phyloP scores from a whole-genome alignment of 2,888 invertebrate genomes.

The Drosophila emarginata region DNA sequence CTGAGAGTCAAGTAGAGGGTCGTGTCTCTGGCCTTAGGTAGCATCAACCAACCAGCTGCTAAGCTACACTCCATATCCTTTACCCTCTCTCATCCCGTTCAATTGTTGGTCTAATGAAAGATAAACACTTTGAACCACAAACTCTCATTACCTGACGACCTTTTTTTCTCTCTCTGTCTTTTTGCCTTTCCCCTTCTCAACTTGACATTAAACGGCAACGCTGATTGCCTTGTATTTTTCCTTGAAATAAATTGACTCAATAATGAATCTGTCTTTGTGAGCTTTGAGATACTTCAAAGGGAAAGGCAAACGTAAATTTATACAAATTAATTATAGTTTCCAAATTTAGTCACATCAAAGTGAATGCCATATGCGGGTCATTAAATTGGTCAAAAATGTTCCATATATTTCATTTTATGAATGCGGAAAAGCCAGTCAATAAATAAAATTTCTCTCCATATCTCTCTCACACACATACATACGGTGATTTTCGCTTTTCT shows the following conservation, averaged over 20 bases:
- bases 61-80: constrained; percentile 47
- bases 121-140: constrained; percentile 57
- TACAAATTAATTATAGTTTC: constrained; percentile 59
- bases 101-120: constrained; percentile 61
- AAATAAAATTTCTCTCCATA: constrained; percentile 22
- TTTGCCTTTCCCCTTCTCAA: constrained; percentile 9
- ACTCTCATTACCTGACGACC: constrained; percentile 3
- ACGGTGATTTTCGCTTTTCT: too few species aligned
- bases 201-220: constrained; percentile 23
- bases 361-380: constrained; percentile 63
- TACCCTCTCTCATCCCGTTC: constrained; percentile 26
- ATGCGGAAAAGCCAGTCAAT: constrained; percentile 7
- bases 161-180: background rate
- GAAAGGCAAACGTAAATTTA: constrained; percentile 47
- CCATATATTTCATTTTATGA: constrained; percentile 23
- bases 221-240: constrained; percentile 6
- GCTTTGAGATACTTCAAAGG: constrained; percentile 44
- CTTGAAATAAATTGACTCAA: constrained; percentile 32
- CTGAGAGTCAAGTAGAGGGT: constrained; percentile 11
- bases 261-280: constrained; percentile 20
- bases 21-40: too few species aligned
- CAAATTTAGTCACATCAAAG: constrained; percentile 63
- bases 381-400: constrained; percentile 50
- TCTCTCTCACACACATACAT: background rate
- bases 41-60: constrained; percentile 57